Percentiles rank a stretch among this genome's conserved stretches.
phyloP scores from a whole-genome alignment of 2,888 invertebrate species.

The Odontocolon sp. region DNA sequence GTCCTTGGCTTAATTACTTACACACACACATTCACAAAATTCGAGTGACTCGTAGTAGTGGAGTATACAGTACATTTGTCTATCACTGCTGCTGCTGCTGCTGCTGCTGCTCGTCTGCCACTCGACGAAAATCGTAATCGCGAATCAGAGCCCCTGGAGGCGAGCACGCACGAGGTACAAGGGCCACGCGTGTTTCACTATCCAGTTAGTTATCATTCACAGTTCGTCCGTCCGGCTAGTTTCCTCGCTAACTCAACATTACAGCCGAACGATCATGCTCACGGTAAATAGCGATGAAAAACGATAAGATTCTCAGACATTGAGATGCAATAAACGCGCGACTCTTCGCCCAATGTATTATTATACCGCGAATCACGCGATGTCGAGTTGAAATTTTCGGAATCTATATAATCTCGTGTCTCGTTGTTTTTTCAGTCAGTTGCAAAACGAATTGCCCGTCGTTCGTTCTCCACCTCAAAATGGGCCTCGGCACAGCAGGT shows the following conservation, averaged over 20 bases:
- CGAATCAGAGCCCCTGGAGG: constrained; percentile 54
- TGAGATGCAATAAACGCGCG: too few relatives aligned
- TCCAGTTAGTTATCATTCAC: constrained; percentile 7
- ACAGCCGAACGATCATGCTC: constrained; percentile 67
- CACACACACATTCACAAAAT: not conserved
- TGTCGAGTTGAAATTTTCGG: constrained; percentile 21
- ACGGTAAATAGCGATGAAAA: constrained; percentile 69
- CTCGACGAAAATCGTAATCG: constrained; percentile 46
- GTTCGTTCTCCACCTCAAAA: constrained; percentile 78
- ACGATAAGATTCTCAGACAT: too few relatives aligned
- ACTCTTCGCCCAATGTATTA: too few relatives aligned
- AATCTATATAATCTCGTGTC: constrained; percentile 15
- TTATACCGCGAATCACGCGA: constrained; percentile 14
- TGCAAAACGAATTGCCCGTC: constrained; percentile 71
- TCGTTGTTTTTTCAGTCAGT: constrained; percentile 71
- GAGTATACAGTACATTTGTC: not conserved
- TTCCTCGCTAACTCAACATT: constrained; percentile 17
- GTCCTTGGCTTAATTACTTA: constrained; percentile 42
- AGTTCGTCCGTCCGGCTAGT: constrained; percentile 27
- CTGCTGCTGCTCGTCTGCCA: not conserved
- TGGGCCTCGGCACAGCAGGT: constrained; percentile 79
- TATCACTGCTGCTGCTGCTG: constrained; percentile 24
- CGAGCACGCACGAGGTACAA: constrained; percentile 52
- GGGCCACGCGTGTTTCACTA: constrained; percentile 56
- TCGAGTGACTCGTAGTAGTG: not conserved